phyloP scores from a whole-genome alignment of 2,797 vertebrate species.

The Thamnophis elegans region DNA sequence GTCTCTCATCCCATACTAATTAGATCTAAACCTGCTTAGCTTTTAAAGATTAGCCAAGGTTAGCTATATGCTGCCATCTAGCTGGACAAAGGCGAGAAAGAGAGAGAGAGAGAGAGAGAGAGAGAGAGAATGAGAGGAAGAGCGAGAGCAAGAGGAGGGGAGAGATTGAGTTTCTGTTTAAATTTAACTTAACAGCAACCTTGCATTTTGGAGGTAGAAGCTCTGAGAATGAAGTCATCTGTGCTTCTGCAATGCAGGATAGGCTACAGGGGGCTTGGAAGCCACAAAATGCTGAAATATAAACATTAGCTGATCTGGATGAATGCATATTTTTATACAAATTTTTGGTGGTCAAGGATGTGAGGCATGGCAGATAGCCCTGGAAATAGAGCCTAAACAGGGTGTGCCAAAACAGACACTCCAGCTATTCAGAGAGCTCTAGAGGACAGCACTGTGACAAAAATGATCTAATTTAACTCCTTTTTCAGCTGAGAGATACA shows the following conservation, averaged over 20 bases:
- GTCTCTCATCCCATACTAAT: neutral
- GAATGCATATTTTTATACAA: slow-evolving; percentile 42
- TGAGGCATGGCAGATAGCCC: slow-evolving; percentile 21
- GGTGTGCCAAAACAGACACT: slow-evolving; percentile 52
- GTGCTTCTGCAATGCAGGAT: neutral
- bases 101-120: neutral
- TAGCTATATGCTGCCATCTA: neutral
- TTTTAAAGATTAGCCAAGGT: neutral
- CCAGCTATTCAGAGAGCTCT: slow-evolving; percentile 13
- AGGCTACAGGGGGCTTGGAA: neutral
- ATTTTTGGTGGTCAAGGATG: slow-evolving; percentile 46
- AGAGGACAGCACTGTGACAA: slow-evolving; percentile 43
- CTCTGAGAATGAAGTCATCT: neutral
- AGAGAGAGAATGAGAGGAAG: neutral
- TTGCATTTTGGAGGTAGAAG: neutral
- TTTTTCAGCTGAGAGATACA: slow-evolving; percentile 51
- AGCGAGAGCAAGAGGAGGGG: too few relatives aligned
- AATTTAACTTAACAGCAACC: slow-evolving; percentile 44
- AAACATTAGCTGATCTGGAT: slow-evolving; percentile 59
- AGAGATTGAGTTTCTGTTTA: neutral
- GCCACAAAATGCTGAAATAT: slow-evolving; percentile 26
- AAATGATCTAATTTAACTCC: slow-evolving; percentile 57
- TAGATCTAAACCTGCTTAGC: neutral
- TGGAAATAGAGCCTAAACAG: slow-evolving; percentile 42
- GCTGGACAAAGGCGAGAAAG: neutral